Evolutionary conservation across 1,140 invertebrate species (phyloP).

Genomic region (Sarcophaga bullata): DNA sequence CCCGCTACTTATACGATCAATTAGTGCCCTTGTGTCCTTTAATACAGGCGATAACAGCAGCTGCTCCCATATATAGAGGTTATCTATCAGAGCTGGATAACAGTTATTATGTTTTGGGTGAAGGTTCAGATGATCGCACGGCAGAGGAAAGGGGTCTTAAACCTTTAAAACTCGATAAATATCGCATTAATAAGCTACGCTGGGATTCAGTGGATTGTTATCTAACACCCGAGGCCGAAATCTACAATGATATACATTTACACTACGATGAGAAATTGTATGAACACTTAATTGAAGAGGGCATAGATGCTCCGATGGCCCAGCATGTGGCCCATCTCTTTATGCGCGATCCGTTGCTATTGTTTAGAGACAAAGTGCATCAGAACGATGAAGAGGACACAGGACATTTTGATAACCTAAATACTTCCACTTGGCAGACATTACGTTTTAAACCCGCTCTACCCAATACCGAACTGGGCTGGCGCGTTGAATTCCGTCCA

Average conservation of each 20-base stretch:
- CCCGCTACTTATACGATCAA: constrained; percentile 95
- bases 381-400: constrained; percentile 94
- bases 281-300: constrained; percentile 82
- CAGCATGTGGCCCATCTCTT: constrained; percentile 98
- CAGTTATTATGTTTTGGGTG: constrained; percentile 95
- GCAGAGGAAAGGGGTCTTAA: constrained; percentile 89
- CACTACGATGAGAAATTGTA: constrained; percentile 85
- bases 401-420: constrained; percentile 99
- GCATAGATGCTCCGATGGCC: constrained; percentile 90
- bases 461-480: constrained; percentile 93
- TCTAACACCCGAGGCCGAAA: constrained; percentile 82
- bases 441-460: constrained; percentile 99
- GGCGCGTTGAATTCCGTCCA: constrained; percentile 99
- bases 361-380: constrained; percentile 96
- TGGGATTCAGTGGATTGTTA: constrained; percentile 99
- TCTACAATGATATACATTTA: constrained; percentile 69
- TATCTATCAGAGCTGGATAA: constrained; percentile 95
- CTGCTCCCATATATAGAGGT: constrained; percentile 93
- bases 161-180: constrained; percentile 80
- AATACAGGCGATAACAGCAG: constrained; percentile 95
- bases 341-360: constrained; percentile 94
- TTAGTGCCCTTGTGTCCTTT: constrained; percentile 96
- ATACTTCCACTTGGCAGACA: constrained; percentile 99
- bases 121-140: constrained; percentile 95
- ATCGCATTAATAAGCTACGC: constrained; percentile 93